Percentiles rank a stretch among this genome's conserved stretches.
Evolutionary conservation across 2,113 vertebrate genomes (phyloP).

Genomic region (Pithys albifrons): DNA sequence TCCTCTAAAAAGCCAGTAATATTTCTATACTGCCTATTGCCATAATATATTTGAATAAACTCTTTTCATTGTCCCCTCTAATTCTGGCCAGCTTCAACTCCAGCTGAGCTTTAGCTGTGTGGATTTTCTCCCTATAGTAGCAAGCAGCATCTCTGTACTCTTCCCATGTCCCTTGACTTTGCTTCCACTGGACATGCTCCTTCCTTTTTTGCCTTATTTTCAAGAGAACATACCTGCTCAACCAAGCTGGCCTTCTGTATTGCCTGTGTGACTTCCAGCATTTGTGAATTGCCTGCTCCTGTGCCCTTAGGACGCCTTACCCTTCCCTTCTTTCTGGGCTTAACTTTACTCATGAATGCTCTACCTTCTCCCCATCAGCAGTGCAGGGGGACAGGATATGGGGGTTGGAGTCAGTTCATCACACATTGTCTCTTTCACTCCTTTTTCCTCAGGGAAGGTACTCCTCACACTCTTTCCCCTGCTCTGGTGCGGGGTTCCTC

Average conservation of each 20-base stretch:
- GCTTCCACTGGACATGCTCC: background rate
- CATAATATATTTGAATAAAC: background rate
- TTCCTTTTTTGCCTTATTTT: background rate
- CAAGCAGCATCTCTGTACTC: background rate
- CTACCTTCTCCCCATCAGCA: background rate
- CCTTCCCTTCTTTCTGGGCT: background rate
- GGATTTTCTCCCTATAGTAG: background rate
- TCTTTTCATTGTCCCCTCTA: background rate
- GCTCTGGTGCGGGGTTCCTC: background rate
- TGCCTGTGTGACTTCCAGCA: background rate
- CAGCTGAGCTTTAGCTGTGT: background rate
- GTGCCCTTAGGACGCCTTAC: rapidly evolving
- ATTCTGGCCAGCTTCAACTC: background rate
- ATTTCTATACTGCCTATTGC: background rate
- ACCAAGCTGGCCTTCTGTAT: background rate
- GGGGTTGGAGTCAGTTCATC: background rate
- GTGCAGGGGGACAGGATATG: background rate
- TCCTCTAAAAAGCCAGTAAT: background rate
- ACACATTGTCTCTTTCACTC: background rate
- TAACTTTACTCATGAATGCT: background rate
- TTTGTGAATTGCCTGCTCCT: background rate
- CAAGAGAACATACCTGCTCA: background rate
- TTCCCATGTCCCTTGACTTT: background rate
- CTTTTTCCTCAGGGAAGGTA: background rate
- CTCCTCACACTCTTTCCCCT: background rate